phyloP scores from a whole-genome alignment of 92 coral and sea anemone genomes.

The Phenganax marumi region DNA sequence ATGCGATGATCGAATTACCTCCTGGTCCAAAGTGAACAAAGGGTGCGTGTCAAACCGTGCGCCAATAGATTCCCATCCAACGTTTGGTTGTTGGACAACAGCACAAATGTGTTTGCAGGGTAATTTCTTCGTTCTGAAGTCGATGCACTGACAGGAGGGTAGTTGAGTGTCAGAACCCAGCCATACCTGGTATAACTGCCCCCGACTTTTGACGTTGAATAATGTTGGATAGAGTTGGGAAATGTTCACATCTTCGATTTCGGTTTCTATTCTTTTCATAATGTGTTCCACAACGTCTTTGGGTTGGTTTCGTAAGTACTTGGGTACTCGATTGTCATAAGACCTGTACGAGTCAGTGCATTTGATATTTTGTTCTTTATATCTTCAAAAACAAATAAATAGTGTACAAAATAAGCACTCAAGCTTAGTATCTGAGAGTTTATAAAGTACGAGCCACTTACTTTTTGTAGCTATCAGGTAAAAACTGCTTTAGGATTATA shows the following conservation, averaged over 20 bases:
- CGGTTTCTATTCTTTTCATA: conserved; percentile 21
- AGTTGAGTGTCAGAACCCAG: conserved; percentile 23
- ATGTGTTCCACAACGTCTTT: conserved; percentile 26
- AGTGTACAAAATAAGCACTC: not conserved
- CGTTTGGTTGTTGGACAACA: not conserved
- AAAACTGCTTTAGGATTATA: conserved; percentile 19
- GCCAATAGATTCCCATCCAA: conserved; percentile 6
- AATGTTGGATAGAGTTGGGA: not conserved
- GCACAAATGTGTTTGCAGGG: conserved; percentile 27
- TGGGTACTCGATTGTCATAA: conserved; percentile 27
- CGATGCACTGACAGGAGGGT: conserved; percentile 27
- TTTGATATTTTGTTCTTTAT: conserved; percentile 35
- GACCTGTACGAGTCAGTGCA: conserved; percentile 27
- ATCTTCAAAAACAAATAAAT: conserved; percentile 3
- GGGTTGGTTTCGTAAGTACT: conserved; percentile 21
- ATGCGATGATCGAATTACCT: not conserved
- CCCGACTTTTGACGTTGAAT: not conserved
- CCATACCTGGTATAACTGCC: conserved; percentile 24
- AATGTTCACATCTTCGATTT: not conserved
- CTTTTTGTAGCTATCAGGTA: conserved; percentile 38
- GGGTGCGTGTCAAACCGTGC: not conserved
- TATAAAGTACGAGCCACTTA: not conserved
- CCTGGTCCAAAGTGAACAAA: conserved; percentile 9
- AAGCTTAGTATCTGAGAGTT: not conserved
- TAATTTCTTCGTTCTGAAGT: conserved; percentile 11